Conservation (phyloP, 2,113 vertebrate genomes). For the Copsychus sechellarum region DNA sequence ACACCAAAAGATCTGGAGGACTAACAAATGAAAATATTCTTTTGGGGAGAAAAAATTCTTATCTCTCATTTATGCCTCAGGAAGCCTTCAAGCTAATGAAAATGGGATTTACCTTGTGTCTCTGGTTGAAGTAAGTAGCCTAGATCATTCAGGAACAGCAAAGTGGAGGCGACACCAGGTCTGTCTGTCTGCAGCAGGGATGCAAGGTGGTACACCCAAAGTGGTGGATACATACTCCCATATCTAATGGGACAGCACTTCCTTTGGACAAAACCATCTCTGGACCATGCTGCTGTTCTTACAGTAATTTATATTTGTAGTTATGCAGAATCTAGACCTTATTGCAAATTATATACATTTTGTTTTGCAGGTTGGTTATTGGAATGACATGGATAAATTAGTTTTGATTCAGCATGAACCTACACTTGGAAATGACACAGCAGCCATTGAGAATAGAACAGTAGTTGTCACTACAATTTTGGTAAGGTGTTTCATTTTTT, state of each 20-base stretch:
- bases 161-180: neutral
- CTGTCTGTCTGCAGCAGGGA: neutral
- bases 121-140: neutral
- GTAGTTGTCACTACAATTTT: constrained; percentile 97
- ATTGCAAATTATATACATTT: neutral
- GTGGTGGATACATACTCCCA: accelerated
- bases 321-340: neutral
- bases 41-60: neutral
- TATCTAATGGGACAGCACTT: accelerated
- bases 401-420: constrained; percentile 94
- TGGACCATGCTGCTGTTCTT: neutral
- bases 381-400: constrained; percentile 97
- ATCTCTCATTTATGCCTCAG: neutral
- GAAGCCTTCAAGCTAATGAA: neutral
- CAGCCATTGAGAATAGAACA: constrained; percentile 91
- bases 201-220: neutral
- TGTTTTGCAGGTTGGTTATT: constrained; percentile 91
- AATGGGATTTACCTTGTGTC: neutral
- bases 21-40: neutral
- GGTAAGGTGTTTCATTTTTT: constrained; percentile 84
- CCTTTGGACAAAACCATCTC: neutral
- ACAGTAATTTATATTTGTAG: neutral
- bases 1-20: neutral
- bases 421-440: constrained; percentile 88
- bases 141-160: neutral